Evolutionary conservation across 2,797 vertebrate species (phyloP).

Genomic region (Acanthiza pusilla): DNA sequence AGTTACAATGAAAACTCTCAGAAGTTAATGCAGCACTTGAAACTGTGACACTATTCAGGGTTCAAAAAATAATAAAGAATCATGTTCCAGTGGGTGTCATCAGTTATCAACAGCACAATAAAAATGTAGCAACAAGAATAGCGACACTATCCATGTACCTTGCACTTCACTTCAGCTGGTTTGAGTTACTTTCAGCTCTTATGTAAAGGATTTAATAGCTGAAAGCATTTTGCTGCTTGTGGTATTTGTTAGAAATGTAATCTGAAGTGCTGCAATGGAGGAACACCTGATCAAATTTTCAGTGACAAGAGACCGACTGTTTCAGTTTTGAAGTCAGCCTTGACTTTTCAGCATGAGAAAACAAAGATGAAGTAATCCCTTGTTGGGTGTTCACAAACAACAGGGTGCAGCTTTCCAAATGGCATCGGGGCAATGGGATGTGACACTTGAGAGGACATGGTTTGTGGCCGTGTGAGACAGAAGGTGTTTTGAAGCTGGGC

Average conservation of each 20-base stretch:
- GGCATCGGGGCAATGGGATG: not conserved
- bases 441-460: not conserved
- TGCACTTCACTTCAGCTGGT: slow-evolving; percentile 44
- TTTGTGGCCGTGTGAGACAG: not conserved
- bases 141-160: not conserved
- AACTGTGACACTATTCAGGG: not conserved
- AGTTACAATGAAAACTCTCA: slow-evolving; percentile 3
- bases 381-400: not conserved
- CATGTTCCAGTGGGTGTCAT: not conserved
- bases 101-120: slow-evolving; percentile 20
- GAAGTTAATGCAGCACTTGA: slow-evolving; percentile 20
- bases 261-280: slow-evolving; percentile 21
- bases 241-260: slow-evolving; percentile 58
- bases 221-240: slow-evolving; percentile 53
- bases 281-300: slow-evolving; percentile 47
- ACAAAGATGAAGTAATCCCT: slow-evolving; percentile 7
- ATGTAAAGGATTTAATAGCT: slow-evolving; percentile 59
- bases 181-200: slow-evolving; percentile 63
- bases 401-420: not conserved
- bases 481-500: not conserved
- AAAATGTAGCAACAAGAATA: slow-evolving; percentile 17
- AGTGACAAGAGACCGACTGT: not conserved
- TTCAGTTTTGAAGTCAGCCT: slow-evolving; percentile 23
- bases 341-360: slow-evolving; percentile 21
- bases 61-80: not conserved